These are phyloP conservation scores for Hylaea fasciaria DNA, from an alignment of 2,888 invertebrate species.

Conservation along the genomic window DNA sequence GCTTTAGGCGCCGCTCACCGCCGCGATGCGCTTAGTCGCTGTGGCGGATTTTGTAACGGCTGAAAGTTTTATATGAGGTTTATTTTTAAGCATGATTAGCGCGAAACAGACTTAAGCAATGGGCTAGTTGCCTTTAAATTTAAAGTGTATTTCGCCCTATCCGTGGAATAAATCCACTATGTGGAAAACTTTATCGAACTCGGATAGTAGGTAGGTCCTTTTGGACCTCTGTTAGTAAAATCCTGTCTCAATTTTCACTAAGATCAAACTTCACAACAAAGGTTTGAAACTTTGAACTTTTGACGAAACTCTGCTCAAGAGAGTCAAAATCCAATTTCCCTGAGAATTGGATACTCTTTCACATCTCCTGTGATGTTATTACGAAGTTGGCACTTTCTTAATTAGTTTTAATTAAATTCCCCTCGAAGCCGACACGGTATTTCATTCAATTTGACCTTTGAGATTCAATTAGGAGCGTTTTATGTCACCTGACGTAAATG, in stretches of 20 bases:
- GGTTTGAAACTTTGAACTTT: background rate
- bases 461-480: background rate
- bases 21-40: too few relatives aligned
- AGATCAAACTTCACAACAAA: conserved; percentile 19
- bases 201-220: too few relatives aligned
- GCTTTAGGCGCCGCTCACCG: too few relatives aligned
- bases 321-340: conserved; percentile 19
- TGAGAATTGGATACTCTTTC: conserved; percentile 21
- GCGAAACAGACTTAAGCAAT: too few relatives aligned
- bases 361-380: conserved; percentile 9
- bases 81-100: too few relatives aligned
- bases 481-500: background rate
- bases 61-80: too few relatives aligned
- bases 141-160: too few relatives aligned
- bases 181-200: too few relatives aligned
- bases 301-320: conserved; percentile 12
- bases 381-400: conserved; percentile 30
- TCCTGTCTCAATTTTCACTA: conserved; percentile 1
- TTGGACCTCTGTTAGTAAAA: background rate
- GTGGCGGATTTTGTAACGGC: too few relatives aligned
- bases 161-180: too few relatives aligned
- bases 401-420: conserved; percentile 30
- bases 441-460: conserved; percentile 16
- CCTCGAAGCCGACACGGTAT: conserved; percentile 11
- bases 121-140: too few relatives aligned